phyloP scores from a whole-genome alignment of 2,888 invertebrate genomes.

The Lycocerus yunnanus region DNA sequence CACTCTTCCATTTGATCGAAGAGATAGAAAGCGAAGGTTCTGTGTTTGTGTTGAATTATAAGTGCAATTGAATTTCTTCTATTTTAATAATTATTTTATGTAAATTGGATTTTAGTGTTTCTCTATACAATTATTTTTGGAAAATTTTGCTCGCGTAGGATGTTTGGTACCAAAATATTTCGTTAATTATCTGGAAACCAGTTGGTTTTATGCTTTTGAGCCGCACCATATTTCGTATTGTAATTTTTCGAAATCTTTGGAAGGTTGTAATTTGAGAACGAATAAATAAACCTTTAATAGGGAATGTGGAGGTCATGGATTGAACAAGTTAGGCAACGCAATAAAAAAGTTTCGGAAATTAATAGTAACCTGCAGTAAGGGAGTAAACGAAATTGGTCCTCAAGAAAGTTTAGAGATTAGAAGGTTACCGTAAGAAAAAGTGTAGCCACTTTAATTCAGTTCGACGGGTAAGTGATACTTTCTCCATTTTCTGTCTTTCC shows the following conservation, averaged over 20 bases:
- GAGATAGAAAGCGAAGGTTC: neutral
- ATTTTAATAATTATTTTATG: neutral
- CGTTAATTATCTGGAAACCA: neutral
- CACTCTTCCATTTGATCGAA: neutral
- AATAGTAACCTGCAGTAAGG: neutral
- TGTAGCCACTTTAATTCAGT: neutral
- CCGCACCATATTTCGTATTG: neutral
- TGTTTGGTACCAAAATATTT: neutral
- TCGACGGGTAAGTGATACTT: neutral
- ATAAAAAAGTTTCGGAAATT: neutral
- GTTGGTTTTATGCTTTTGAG: neutral
- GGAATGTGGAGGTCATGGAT: neutral
- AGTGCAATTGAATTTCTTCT: neutral
- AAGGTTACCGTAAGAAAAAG: neutral
- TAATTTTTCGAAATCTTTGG: neutral
- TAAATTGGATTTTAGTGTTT: neutral
- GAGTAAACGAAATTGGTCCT: neutral
- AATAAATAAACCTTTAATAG: neutral
- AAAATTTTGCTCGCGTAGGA: too few species aligned
- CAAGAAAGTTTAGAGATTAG: neutral
- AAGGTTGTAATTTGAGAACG: neutral
- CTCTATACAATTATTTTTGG: too few species aligned
- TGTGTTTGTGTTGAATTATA: neutral
- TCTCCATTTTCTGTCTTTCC: neutral
- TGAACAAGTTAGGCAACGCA: neutral